Base-by-base conservation (phyloP, 92 coral and sea anemone genomes). In the Phymanthus crucifer region DNA sequence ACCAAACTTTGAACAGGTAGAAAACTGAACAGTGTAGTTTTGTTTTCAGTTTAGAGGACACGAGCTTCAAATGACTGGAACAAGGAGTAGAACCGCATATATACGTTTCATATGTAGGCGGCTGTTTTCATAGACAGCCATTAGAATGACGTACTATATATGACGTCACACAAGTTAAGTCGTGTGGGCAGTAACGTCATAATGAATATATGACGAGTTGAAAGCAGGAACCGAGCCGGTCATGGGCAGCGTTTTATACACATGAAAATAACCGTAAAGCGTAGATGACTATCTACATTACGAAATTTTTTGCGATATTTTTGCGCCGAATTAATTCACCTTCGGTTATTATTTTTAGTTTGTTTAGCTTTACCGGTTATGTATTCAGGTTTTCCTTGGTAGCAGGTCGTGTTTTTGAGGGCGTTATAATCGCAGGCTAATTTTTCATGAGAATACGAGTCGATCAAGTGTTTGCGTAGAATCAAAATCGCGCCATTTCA, bases 151-250 rank as follows among this genome's bases (percentile, higher is more conserved):
- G 81, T 38, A 77, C 72, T 1, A 2, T 38, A n/a, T 23, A 34
- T 40, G 71, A 64, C 81, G 81, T 77, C 72, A 77, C 24, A 23
- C 34, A 2, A 29, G 32, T 61, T 29, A 61, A 61, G 35, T 16
- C 32, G 40, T 64, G 81, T 77, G 72, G 81, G 81, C 38, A 58
- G 81, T 31, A 32, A 64, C 81, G 81, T 77, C 81, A 77, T 77
- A 14, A 54, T 4, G 31, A 21, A n/a, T 24, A 34, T 17, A 77
- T 77, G 81, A 77, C 73, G 81, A 61, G 52, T 46, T 70, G 14
- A 34, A 6, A 38, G 45, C 72, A 77, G 81, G 81, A 77, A 61
- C 81, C 48, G 40, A n/a, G 75, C 21, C 32, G 75, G 18, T 61
- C 68, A 61, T 61, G 68, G 34, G 29, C 32, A 61, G 34, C 68